A percentile compares a stretch with the other conserved stretches of the same genome.
Conservation (phyloP, 2,888 invertebrate species). For the Rhagonycha lutea region DNA sequence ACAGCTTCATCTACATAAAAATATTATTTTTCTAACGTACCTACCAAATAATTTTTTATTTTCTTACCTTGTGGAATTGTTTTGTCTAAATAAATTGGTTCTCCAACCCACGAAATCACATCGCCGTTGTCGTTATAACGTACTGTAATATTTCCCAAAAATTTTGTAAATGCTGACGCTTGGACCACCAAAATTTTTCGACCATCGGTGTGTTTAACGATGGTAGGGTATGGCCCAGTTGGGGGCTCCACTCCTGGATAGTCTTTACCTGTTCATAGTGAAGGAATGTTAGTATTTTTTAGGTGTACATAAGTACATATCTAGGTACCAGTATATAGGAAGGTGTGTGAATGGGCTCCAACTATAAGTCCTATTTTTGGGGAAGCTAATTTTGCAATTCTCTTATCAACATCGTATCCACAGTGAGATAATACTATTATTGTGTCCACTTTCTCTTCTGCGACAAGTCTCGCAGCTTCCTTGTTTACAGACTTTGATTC, state of each 20-base stretch:
- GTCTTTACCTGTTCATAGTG: background rate
- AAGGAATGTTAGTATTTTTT: background rate
- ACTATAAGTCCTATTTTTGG: constrained; percentile 78
- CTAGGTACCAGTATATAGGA: constrained; percentile 66
- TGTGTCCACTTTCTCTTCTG: constrained; percentile 69
- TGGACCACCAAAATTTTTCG: constrained; percentile 70
- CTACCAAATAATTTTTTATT: background rate
- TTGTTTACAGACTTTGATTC: constrained; percentile 68
- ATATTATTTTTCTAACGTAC: background rate
- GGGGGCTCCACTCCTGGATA: constrained; percentile 59
- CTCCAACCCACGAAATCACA: constrained; percentile 66
- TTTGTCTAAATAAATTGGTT: constrained; percentile 69
- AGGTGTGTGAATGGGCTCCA: constrained; percentile 83
- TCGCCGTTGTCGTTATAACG: constrained; percentile 71
- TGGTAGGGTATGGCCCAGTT: constrained; percentile 71
- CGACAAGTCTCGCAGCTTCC: constrained; percentile 67
- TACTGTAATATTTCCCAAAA: constrained; percentile 77
- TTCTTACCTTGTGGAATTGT: constrained; percentile 66
- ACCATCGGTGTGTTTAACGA: constrained; percentile 62
- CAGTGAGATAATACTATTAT: constrained; percentile 83
- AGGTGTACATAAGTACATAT: too few species aligned
- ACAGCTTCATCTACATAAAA: constrained; percentile 61
- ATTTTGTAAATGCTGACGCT: constrained; percentile 74
- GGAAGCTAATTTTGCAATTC: constrained; percentile 67
- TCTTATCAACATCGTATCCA: constrained; percentile 70